Evolutionary conservation across 1,140 invertebrate species (phyloP).

Genomic region (Eurosta solidaginis): DNA sequence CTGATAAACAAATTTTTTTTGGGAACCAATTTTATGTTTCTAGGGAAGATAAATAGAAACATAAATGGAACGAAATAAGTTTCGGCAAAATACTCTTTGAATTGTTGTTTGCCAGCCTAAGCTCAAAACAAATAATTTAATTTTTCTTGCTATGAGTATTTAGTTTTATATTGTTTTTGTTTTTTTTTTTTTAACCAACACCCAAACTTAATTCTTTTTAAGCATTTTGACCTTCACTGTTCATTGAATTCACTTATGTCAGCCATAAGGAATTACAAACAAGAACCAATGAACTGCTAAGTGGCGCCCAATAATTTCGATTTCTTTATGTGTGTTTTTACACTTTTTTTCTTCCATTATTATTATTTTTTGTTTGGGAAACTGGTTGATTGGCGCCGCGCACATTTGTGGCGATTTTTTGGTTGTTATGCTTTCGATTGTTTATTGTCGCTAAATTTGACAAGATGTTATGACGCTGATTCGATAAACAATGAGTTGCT

Average conservation of each 20-base stretch:
- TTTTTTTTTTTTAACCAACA: background rate
- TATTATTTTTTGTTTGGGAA: too few species aligned
- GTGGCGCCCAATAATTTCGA: background rate
- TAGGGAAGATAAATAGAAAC: too few species aligned
- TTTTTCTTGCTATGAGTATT: too few species aligned
- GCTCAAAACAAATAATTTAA: too few species aligned
- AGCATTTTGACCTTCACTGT: slow-evolving; percentile 55
- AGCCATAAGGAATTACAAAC: background rate
- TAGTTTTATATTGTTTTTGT: background rate
- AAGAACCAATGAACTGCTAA: background rate
- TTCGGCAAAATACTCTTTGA: too few species aligned
- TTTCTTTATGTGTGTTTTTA: background rate
- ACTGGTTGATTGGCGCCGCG: background rate
- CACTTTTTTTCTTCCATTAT: too few species aligned
- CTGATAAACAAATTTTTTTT: too few species aligned
- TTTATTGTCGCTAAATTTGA: slow-evolving; percentile 3
- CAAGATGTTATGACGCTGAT: background rate
- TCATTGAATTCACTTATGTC: slow-evolving; percentile 48
- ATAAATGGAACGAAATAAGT: too few species aligned
- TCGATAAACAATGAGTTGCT: background rate
- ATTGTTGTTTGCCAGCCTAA: too few species aligned
- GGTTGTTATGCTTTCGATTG: background rate
- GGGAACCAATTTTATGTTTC: too few species aligned
- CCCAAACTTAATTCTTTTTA: slow-evolving; percentile 34
- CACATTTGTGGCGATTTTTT: background rate